These are phyloP conservation scores for Pyxicephalus adspersus DNA, from an alignment of 2,113 vertebrate genomes.

Conservation along the genomic window DNA sequence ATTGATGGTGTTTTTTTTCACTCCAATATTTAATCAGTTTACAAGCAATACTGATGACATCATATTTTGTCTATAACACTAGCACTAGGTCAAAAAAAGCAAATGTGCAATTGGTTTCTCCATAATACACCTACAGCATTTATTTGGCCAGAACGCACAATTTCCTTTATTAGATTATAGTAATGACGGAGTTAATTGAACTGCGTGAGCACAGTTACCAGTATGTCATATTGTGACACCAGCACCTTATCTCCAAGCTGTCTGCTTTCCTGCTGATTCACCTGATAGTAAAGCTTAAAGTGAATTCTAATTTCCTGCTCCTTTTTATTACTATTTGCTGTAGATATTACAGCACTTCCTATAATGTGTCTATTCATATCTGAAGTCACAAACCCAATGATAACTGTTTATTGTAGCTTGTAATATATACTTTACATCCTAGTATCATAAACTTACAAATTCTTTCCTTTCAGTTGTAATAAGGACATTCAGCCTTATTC, in stretches of 20 bases:
- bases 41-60: no score
- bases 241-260: slow-evolving; percentile 7
- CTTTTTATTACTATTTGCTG: slow-evolving; percentile 28
- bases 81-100: no score
- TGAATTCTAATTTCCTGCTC: slow-evolving; percentile 33
- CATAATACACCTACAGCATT: no score
- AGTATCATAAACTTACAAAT: background rate
- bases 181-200: background rate
- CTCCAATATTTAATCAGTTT: no score
- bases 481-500: background rate
- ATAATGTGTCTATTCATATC: background rate
- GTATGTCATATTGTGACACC: background rate
- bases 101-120: no score
- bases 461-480: background rate
- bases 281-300: slow-evolving; percentile 9
- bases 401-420: background rate
- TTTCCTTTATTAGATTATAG: no score
- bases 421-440: background rate
- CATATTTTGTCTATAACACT: no score
- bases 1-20: no score
- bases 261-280: slow-evolving; percentile 32
- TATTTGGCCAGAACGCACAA: no score
- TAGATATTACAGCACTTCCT: slow-evolving; percentile 19
- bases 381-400: no score
- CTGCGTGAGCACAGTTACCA: background rate